Evolutionary conservation across 2,113 vertebrate species (phyloP).

Genomic region (Mystacornis crossleyi): DNA sequence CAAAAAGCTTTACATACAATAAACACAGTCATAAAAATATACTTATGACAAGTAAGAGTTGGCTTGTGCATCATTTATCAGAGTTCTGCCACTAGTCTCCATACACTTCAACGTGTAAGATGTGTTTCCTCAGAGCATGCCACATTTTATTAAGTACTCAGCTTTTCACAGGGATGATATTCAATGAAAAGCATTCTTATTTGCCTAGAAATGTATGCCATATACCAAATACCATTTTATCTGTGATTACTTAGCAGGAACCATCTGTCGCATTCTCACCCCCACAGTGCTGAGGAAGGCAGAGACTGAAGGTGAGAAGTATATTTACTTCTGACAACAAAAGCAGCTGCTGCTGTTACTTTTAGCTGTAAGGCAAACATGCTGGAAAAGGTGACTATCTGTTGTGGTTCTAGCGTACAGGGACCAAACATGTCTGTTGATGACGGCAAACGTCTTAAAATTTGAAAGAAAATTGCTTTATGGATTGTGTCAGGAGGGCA

Average conservation of each 20-base stretch:
- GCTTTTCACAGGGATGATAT: not conserved
- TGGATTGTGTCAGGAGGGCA: not conserved
- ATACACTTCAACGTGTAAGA: not conserved
- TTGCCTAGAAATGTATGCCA: constrained; percentile 9
- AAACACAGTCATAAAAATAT: not conserved
- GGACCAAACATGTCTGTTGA: not conserved
- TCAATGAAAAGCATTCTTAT: not conserved
- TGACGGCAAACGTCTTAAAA: not conserved
- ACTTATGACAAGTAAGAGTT: not conserved
- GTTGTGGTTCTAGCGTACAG: not conserved
- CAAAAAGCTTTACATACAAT: not conserved
- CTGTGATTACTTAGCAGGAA: constrained; percentile 18
- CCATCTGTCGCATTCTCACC: not conserved
- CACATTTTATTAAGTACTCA: not conserved
- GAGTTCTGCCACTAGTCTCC: not conserved
- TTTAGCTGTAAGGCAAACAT: constrained; percentile 24
- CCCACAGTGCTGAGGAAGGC: not conserved
- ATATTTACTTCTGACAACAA: constrained; percentile 10
- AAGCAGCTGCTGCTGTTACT: constrained; percentile 17
- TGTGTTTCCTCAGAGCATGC: not conserved
- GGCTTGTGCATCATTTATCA: not conserved
- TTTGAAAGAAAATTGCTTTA: not conserved
- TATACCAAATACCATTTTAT: constrained; percentile 30
- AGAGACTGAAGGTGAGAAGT: constrained; percentile 7
- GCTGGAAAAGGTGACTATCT: constrained; percentile 14